These are phyloP conservation scores for Xestia c-nigrum DNA, from an alignment of 2,888 invertebrate species.

Conservation along the genomic window DNA sequence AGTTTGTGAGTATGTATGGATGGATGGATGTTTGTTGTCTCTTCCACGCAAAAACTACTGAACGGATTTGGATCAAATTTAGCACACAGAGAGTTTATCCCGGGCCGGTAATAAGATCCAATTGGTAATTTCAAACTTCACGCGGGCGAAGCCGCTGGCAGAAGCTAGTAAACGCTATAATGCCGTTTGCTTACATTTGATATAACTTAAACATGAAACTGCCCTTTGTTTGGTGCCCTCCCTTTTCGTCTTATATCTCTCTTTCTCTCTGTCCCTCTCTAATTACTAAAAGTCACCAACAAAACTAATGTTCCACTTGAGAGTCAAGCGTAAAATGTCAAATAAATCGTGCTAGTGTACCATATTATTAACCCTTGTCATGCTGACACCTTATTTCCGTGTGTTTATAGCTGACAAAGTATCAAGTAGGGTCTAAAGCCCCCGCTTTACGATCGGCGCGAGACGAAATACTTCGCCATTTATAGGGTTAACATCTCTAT, in stretches of 20 bases:
- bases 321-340: slow-evolving; percentile 54
- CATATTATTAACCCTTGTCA: slow-evolving; percentile 68
- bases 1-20: no score
- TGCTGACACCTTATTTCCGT: slow-evolving; percentile 69
- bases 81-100: no score
- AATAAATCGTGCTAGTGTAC: slow-evolving; percentile 58
- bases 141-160: no score
- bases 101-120: no score
- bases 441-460: slow-evolving; percentile 62
- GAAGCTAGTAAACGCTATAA: no score
- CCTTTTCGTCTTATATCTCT: not conserved
- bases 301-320: slow-evolving; percentile 47
- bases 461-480: slow-evolving; percentile 49
- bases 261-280: not conserved
- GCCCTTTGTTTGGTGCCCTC: not conserved
- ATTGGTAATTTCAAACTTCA: no score
- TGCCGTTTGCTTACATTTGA: not conserved
- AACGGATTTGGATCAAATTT: no score
- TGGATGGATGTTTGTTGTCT: no score
- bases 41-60: no score
- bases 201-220: no score
- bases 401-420: slow-evolving; percentile 68
- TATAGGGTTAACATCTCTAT: slow-evolving; percentile 57
- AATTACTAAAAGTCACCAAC: slow-evolving; percentile 43
- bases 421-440: slow-evolving; percentile 60